Percentiles rank a stretch among this genome's conserved stretches.
Evolutionary conservation across 1,140 invertebrate genomes (phyloP).

Genomic region (Chironomus tepperi): DNA sequence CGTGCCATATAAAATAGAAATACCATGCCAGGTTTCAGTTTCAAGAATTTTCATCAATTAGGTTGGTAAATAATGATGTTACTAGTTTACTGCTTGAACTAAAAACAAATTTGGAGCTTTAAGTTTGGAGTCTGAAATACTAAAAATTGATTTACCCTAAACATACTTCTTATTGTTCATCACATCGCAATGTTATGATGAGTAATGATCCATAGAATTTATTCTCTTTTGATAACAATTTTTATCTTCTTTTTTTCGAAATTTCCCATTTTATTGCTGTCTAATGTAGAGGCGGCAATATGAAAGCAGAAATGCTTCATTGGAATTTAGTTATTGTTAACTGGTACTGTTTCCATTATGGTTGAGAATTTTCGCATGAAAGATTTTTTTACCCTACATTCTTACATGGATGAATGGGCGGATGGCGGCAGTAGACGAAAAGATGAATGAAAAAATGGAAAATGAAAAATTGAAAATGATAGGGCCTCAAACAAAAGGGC

Average conservation of each 20-base stretch:
- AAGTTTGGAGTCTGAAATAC: no score
- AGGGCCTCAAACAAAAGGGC: not conserved
- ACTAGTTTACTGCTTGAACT: no score
- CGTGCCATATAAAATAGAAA: no score
- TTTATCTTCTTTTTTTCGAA: no score
- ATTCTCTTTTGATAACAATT: not conserved
- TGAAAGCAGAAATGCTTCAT: no score
- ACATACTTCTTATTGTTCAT: not conserved
- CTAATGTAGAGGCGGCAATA: no score
- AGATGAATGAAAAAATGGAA: not conserved
- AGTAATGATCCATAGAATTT: not conserved
- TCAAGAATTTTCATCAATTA: not conserved
- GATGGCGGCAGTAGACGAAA: not conserved
- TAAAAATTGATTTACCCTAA: not conserved
- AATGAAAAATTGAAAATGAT: constrained; percentile 23
- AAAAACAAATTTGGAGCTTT: no score
- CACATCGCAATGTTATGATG: not conserved
- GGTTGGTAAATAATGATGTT: not conserved
- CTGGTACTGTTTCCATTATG: not conserved
- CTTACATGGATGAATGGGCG: no score
- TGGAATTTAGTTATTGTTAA: no score
- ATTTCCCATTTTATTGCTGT: no score
- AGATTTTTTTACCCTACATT: not conserved
- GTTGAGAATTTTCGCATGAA: not conserved
- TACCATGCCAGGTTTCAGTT: no score